A percentile compares a stretch with the other conserved stretches of the same genome.
Evolutionary conservation across 2,113 vertebrate genomes (phyloP).

Genomic region (Corvus hawaiiensis): DNA sequence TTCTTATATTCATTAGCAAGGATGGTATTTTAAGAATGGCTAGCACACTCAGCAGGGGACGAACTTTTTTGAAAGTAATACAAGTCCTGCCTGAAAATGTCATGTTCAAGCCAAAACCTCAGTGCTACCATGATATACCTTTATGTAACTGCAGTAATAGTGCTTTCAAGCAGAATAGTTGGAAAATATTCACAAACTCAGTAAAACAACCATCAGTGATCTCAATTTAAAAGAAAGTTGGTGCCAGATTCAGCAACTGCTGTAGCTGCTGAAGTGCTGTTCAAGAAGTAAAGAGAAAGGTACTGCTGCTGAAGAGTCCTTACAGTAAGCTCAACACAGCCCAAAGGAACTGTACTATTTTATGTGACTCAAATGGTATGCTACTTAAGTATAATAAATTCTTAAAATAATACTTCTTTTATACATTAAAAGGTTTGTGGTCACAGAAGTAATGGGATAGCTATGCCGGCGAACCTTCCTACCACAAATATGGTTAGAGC

Average conservation of each 20-base stretch:
- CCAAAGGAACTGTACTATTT: neutral
- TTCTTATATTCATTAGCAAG: neutral
- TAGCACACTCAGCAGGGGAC: neutral
- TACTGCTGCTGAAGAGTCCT: neutral
- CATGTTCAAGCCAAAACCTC: neutral
- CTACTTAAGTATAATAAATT: neutral
- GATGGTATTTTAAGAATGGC: neutral
- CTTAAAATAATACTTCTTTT: neutral
- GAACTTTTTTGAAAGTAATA: neutral
- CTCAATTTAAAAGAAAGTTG: neutral
- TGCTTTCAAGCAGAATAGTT: neutral
- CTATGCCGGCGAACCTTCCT: neutral
- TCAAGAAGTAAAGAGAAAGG: neutral
- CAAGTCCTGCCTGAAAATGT: neutral
- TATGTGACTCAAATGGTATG: neutral
- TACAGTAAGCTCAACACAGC: neutral
- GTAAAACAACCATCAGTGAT: neutral
- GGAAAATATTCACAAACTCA: neutral
- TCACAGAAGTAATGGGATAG: neutral
- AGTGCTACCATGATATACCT: neutral
- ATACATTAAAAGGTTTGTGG: neutral
- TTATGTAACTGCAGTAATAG: neutral
- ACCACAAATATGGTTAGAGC: neutral
- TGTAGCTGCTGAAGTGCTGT: neutral
- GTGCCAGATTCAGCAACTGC: neutral